Conservation (phyloP, 2,797 vertebrate genomes). For the Rachycentron canadum region DNA sequence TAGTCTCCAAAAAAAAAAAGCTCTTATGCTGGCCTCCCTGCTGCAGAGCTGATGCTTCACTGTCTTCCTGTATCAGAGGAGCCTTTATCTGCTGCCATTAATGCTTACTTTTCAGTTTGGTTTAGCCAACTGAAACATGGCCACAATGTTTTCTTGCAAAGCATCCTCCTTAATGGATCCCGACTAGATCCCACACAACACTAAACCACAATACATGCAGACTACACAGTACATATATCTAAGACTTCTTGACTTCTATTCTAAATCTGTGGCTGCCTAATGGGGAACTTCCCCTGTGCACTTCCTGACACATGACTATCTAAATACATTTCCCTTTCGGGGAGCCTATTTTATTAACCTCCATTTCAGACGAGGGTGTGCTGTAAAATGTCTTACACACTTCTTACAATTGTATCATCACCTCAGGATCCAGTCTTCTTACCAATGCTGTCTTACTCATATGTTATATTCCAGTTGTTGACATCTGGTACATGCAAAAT, state of each 20-base stretch:
- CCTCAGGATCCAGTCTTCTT: not conserved
- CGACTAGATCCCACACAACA: not conserved
- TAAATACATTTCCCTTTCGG: conserved; percentile 21
- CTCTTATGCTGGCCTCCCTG: not conserved
- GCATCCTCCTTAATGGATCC: not conserved
- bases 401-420: not conserved
- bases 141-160: conserved; percentile 34
- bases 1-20: conserved; percentile 26
- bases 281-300: conserved; percentile 42
- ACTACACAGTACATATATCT: not conserved
- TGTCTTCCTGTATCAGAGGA: conserved; percentile 10
- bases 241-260: conserved; percentile 12
- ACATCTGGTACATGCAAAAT: not conserved
- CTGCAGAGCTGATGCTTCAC: conserved; percentile 12
- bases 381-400: not conserved
- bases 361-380: not conserved
- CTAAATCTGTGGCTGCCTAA: conserved; percentile 32
- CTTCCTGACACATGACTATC: conserved; percentile 49
- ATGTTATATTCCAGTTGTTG: not conserved
- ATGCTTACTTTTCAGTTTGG: not conserved
- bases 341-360: conserved; percentile 26
- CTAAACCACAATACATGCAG: conserved; percentile 2
- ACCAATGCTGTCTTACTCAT: not conserved
- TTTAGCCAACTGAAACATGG: conserved; percentile 3
- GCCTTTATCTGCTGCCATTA: conserved; percentile 2